Evolutionary conservation across 2,113 vertebrate genomes (phyloP), one percentile per base, ranked within the genome.

Genomic region (Gopherus evgoodei): DNA sequence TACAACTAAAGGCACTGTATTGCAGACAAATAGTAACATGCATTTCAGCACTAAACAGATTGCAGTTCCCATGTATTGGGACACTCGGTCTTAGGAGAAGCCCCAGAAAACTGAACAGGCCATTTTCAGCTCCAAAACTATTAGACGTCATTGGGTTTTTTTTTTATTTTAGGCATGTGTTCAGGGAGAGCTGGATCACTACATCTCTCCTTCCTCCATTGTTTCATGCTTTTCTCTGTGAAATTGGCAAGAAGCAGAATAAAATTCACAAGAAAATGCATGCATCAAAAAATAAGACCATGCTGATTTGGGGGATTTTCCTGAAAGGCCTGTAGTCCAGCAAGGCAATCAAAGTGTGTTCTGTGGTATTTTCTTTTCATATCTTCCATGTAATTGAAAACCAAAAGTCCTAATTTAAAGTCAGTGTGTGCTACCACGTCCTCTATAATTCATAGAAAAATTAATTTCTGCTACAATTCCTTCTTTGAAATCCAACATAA

Each of bases 371-470:
- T 81, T 21, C 4, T 86, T 88, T 90, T 13, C 75, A 56, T 44
- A 52, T 84, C 86, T 76, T 11, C 4, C 80, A 14, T 87, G 87
- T 83, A 90, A 86, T 13, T 88, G 44, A 6, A 65, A 91, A 65
- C 2, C 17, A 59, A 93, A 65, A 54, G 0, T 21, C 25, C 31
- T 88, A 93, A 82, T 89, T 93, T 89, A 82, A 76, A 90, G 76
- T 65, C 89, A 85, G 1, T 52, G 42, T 89, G 29, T 19, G 25
- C n/a, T 83, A 87, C 24, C 6, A 69, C 3, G 38, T 38, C 38
- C 38, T 38, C 44, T 88, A 31, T 94, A 95, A 95, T 72, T 97
- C 38, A 89, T 76, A 22, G 4, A 78, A 85, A 85, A 96, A 91
- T 86, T 53, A 94, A 85, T 49, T 95, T 93, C 54, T 93, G 54